Evolutionary conservation across 64 coral and sea anemone genomes (phyloP), one percentile per base, ranked within the genome.

Genomic region (Anthopleura sola): DNA sequence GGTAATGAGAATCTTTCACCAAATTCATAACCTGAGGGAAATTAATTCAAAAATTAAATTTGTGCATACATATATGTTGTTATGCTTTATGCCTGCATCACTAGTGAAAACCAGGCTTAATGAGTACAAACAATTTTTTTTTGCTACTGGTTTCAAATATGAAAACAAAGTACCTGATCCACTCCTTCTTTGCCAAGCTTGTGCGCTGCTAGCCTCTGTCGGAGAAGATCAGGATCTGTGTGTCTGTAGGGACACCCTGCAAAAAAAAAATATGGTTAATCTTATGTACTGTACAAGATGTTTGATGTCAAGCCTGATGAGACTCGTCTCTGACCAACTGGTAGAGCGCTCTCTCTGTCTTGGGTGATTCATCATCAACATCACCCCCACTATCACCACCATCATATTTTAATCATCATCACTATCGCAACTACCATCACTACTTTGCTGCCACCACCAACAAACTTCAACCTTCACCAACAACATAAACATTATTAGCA

Each of bases 1-100:
- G 96, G 82, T 98, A 98, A 56, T 98, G 96, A 68, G 92, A 92
- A 5, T 94, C 96, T 74, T 94, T 91, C 26, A 98, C 96, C 75
- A 98, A 60, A 16, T 85, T 77, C 60, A 94, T 74, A 37, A 98
- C 88, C 96, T 98, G 87, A 51, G 75, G 81, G 82, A 24, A 18
- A 31, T 37, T 56, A 44, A 88, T 12, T 47, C 1, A 71, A 71
- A 71, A 34, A 62, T 13, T 53, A 13, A 53, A 53, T 53, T 14
- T 17, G 11, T 53, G 50, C 1, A 6, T 53, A 2, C 11, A 11
- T 53, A 14, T 15, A 53, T 53, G 50, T 53, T 53, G 50, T 53
- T 53, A 53, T 15, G 16, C 50, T 2, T n/a, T 53, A 53, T 53
- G 40, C 40, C 14, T 53, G 50, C 13, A 14, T 53, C 16, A 53